These are phyloP conservation scores for Spilosoma lubricipeda DNA, from an alignment of 2,888 invertebrate genomes.

Conservation along the genomic window DNA sequence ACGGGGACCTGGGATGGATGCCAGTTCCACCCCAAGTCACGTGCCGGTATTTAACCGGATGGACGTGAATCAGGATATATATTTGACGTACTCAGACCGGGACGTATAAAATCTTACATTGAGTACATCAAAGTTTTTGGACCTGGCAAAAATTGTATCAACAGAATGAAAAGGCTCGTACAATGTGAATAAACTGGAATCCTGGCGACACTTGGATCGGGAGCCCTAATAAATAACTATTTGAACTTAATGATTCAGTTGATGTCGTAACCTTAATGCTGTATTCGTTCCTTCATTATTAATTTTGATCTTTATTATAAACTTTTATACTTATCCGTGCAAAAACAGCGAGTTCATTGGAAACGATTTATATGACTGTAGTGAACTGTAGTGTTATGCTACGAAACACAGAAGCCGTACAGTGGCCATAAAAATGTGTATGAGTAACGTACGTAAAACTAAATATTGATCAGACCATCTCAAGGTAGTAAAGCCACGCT, in stretches of 20 bases:
- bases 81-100: not conserved
- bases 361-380: too few relatives aligned
- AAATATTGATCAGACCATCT: conserved; percentile 6
- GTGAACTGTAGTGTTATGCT: too few relatives aligned
- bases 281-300: too few relatives aligned
- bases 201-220: too few relatives aligned
- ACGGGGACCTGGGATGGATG: not conserved
- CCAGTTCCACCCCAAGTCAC: not conserved
- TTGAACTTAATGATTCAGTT: too few relatives aligned
- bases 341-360: too few relatives aligned
- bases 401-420: not conserved
- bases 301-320: too few relatives aligned
- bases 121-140: too few relatives aligned
- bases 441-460: not conserved
- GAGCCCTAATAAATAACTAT: too few relatives aligned
- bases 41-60: not conserved
- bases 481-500: too few relatives aligned
- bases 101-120: not conserved
- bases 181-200: not conserved
- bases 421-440: not conserved
- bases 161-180: not conserved
- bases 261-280: too few relatives aligned
- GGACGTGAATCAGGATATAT: not conserved
- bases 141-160: not conserved
- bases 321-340: too few relatives aligned